Base-by-base conservation (phyloP, 1,140 invertebrate genomes). In the Sitophilus oryzae region DNA sequence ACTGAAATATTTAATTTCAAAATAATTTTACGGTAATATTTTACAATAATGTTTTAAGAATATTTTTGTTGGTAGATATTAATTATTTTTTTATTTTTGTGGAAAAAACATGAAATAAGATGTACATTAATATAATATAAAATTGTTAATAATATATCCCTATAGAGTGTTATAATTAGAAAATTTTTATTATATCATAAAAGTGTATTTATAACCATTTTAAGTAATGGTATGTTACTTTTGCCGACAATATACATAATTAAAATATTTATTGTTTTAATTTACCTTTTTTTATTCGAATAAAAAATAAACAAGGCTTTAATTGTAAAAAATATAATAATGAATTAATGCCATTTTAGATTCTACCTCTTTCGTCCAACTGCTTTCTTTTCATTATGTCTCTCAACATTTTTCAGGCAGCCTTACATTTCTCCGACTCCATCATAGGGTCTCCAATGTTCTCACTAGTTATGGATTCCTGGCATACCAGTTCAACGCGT, bases 91-190 rank as follows among this genome's bases (percentile, higher is more conserved):
- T 45, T 14, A 34, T 45, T 45, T 25, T 34, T 11, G 15, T 10
- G 30, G 58, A 62, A 34, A 45, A n/a, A 30, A 25, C 22, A 45
- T 30, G 15, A 48, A 15, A 41, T 36, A 51, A 40, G 22, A 40
- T 55, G 52, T 55, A 55, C 25, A 55, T 55, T 34, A 47, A 55
- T 47, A 55, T 47, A 48, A 44, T 47, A 55, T 59, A 68, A 66
- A 58, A 67, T 70, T 69, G 67, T 70, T 69, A 68, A 69, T 66
- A 63, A 66, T 70, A 61, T 70, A 70, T 64, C 64, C 66, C 66
- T 65, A 65, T 69, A 69, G 66, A 70, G 69, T 70, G 68, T 70
- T 70, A 70, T 69, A 64, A 62, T 63, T 70, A 70, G 68, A 67
- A 56, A 68, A 68, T 70, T 69, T 69, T 69, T 69, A 70, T 70